Base-by-base conservation (phyloP, 2,113 vertebrate species). In the Potamarius usumacintae region DNA sequence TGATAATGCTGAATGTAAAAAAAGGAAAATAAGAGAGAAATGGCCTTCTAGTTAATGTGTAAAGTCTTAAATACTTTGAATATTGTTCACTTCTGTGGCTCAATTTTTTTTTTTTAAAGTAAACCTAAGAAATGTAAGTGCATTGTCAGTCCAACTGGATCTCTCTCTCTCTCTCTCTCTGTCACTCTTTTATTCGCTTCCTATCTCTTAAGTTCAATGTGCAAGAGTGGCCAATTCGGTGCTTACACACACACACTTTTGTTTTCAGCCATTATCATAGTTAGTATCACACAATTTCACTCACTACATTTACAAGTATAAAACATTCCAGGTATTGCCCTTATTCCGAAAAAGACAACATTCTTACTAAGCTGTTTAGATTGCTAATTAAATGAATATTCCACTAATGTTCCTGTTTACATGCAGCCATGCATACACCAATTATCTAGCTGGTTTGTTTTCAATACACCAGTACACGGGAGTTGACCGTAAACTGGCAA, bases 111-210 rank as follows among this genome's bases (percentile, higher is more conserved):
- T 8, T 42, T 34, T 18, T 42, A 4, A 72, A 42, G 30, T 72
- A 72, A 72, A 17, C 15, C 2, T 2, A 71, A 71, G 67, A 71
- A 17, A 34, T 42, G 30, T 34, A 5, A 17, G 30, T n/a, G 15
- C 20, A 18, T 72, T 2, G 27, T 69, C 14, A 30, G 22, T n/a
- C n/a, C 5, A n/a, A 15, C 15, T 69, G 14, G 34, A 53, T 74
- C 20, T 65, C 57, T 88, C 83, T 80, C 85, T 88, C 83, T 80
- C 85, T 76, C 53, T 83, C 57, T 57, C 58, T 57, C 77, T 84
- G 72, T 85, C 84, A 14, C 82, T 83, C 42, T 72, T 17, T 84
- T 22, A 42, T n/a, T 74, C 53, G 22, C 12, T 20, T 27, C 15
- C 50, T 55, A 14, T 30, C 69, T 71, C 69, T 71, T 25, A 30